Conservation (phyloP, 2,797 vertebrate species). For the Spea hammondii region DNA sequence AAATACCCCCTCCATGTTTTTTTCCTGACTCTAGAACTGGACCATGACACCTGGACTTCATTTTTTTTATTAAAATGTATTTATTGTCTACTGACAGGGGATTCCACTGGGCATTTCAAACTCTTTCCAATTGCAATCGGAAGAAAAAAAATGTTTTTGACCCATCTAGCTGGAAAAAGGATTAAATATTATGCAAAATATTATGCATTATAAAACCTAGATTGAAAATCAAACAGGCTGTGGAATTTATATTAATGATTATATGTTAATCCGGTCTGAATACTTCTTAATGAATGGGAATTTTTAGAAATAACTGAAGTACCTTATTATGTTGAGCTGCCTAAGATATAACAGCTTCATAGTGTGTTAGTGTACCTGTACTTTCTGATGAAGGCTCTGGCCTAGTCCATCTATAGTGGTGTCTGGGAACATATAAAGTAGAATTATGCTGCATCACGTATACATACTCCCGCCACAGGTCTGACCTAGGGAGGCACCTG, state of each 20-base stretch:
- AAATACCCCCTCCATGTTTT: not conserved
- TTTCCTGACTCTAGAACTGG: not conserved
- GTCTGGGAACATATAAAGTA: slow-evolving; percentile 9
- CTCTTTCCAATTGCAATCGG: not conserved
- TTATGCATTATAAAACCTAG: slow-evolving; percentile 36
- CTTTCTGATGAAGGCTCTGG: slow-evolving; percentile 5
- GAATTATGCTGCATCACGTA: slow-evolving; percentile 17
- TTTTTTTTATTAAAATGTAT: not conserved
- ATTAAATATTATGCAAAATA: slow-evolving; percentile 16
- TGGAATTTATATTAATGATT: slow-evolving; percentile 45
- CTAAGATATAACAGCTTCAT: slow-evolving; percentile 12
- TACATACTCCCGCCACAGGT: not conserved
- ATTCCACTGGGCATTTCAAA: not conserved
- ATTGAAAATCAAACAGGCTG: slow-evolving; percentile 17
- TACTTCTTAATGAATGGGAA: slow-evolving; percentile 33
- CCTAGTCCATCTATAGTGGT: slow-evolving; percentile 18
- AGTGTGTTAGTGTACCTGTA: not conserved
- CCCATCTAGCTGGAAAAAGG: not conserved
- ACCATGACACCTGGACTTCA: not conserved
- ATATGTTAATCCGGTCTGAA: slow-evolving; percentile 46
- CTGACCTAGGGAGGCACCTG: too few species aligned
- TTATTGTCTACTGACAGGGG: not conserved
- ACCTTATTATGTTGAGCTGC: too few species aligned
- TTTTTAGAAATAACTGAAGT: not conserved
- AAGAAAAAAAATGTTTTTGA: not conserved